Evolutionary conservation across 2,888 invertebrate species (phyloP).

Genomic region (Priocnemis perturbator): DNA sequence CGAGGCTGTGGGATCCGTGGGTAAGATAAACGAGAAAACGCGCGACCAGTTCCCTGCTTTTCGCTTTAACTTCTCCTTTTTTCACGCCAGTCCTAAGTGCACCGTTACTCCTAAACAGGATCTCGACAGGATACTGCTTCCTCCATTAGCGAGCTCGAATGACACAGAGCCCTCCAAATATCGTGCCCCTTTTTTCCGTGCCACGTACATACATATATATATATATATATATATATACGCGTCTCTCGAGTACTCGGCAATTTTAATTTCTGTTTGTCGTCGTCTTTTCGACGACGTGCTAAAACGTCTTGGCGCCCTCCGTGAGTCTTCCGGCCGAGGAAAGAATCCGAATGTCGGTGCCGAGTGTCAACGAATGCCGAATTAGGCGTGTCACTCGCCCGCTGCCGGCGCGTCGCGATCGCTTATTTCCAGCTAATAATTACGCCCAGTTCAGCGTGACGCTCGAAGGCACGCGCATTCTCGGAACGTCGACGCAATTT

Average conservation of each 20-base stretch:
- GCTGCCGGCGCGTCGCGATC: too few relatives aligned
- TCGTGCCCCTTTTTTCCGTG: neutral
- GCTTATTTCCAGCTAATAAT: too few relatives aligned
- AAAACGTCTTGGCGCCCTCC: constrained; percentile 41
- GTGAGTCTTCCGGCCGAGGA: constrained; percentile 18
- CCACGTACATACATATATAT: too few relatives aligned
- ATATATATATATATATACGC: too few relatives aligned
- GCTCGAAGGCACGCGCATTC: constrained; percentile 15
- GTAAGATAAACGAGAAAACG: constrained; percentile 33
- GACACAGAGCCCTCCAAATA: neutral
- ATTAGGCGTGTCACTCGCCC: too few relatives aligned
- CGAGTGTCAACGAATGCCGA: constrained; percentile 8
- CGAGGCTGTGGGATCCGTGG: constrained; percentile 23
- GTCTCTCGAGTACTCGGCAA: constrained; percentile 24
- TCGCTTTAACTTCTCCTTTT: neutral
- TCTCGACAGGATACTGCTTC: constrained; percentile 26
- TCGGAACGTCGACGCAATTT: constrained; percentile 26
- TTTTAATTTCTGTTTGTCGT: constrained; percentile 33
- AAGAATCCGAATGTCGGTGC: constrained; percentile 2
- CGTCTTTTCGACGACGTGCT: constrained; percentile 45
- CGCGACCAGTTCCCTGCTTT: constrained; percentile 1
- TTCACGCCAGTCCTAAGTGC: constrained; percentile 11
- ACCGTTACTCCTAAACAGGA: constrained; percentile 32
- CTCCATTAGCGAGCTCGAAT: constrained; percentile 33
- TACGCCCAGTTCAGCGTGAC: too few relatives aligned